These are phyloP conservation scores for Sinocyclocheilus anophthalmus DNA, from an alignment of 2,113 vertebrate species.

Conservation along the genomic window DNA sequence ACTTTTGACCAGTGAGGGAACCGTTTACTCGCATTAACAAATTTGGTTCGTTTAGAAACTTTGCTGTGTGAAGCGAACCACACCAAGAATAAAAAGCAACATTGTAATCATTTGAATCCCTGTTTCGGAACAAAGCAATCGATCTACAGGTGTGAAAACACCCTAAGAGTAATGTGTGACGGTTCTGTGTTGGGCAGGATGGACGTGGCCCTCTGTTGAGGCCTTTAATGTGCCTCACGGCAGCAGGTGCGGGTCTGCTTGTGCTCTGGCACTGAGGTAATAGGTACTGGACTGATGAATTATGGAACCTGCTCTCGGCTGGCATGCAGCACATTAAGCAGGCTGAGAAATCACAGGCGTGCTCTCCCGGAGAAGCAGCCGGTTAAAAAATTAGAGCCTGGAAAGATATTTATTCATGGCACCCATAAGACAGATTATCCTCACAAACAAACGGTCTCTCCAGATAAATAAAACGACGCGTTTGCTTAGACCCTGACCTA, in stretches of 20 bases:
- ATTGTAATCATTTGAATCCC: too few relatives aligned
- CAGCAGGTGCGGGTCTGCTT: slow-evolving; percentile 46
- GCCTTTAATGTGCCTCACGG: slow-evolving; percentile 34
- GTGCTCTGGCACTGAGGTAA: slow-evolving; percentile 43
- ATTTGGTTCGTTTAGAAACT: too few relatives aligned
- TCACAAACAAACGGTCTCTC: slow-evolving; percentile 30
- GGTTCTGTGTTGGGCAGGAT: slow-evolving; percentile 5
- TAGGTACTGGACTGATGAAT: slow-evolving; percentile 51
- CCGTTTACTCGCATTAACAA: too few relatives aligned
- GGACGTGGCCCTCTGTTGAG: slow-evolving; percentile 36
- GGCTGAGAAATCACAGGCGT: slow-evolving; percentile 32
- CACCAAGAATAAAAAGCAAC: too few relatives aligned
- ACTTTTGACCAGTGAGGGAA: too few relatives aligned
- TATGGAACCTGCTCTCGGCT: slow-evolving; percentile 43
- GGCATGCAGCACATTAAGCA: slow-evolving; percentile 38
- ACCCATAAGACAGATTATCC: slow-evolving; percentile 7
- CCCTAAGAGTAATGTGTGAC: slow-evolving; percentile 17
- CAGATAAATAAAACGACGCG: slow-evolving; percentile 1
- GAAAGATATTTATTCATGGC: slow-evolving; percentile 42
- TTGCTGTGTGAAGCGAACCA: too few relatives aligned
- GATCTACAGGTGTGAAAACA: too few relatives aligned
- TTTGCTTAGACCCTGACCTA: slow-evolving; percentile 25
- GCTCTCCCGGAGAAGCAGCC: slow-evolving; percentile 19
- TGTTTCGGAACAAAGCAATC: too few relatives aligned
- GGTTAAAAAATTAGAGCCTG: slow-evolving; percentile 34